phyloP scores from a whole-genome alignment of 2,797 vertebrate genomes.

The Pampus argenteus region DNA sequence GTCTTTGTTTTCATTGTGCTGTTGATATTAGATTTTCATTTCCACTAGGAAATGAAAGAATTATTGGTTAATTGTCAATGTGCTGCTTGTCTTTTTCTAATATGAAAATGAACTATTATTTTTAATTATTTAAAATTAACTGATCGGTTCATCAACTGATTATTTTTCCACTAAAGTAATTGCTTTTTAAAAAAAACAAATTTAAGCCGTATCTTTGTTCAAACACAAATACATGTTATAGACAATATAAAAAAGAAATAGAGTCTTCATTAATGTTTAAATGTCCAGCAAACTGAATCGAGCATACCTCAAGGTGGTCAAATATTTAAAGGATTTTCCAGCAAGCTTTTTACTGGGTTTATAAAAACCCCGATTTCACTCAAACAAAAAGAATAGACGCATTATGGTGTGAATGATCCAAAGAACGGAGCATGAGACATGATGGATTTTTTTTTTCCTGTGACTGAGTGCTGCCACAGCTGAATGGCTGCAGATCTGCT shows the following conservation, averaged over 20 bases:
- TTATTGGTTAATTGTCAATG: background rate
- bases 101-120: too few relatives aligned
- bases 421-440: conserved; percentile 32
- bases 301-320: background rate
- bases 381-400: background rate
- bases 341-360: background rate
- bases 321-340: background rate
- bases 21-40: conserved; percentile 6
- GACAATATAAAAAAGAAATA: too few relatives aligned
- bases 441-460: conserved; percentile 57
- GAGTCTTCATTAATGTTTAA: background rate
- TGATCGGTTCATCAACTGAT: background rate
- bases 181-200: background rate
- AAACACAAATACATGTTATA: background rate
- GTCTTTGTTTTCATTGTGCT: background rate
- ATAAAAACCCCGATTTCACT: conserved; percentile 4
- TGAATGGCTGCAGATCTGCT: conserved; percentile 50
- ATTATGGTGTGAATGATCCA: conserved; percentile 22
- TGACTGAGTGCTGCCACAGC: conserved; percentile 53
- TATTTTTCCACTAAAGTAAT: background rate
- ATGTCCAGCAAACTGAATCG: background rate
- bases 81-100: too few relatives aligned
- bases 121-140: too few relatives aligned
- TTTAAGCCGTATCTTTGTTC: background rate
- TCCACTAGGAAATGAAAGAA: background rate